Percentiles rank a stretch among this genome's conserved stretches.
phyloP scores from a whole-genome alignment of 1,140 invertebrate genomes.

The Berghia stephanieae region DNA sequence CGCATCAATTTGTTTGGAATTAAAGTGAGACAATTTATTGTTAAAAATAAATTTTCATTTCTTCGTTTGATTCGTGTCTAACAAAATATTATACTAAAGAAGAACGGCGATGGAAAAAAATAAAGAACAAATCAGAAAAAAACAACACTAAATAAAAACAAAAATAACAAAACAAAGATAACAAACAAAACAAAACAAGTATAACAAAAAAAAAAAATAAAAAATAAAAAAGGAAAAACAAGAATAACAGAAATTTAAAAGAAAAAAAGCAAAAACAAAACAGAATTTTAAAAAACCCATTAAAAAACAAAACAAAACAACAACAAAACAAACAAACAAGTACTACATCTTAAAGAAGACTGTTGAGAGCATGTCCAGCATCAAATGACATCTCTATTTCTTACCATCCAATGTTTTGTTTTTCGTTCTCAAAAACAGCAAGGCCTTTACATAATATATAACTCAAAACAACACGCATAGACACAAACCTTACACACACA shows the following conservation, averaged over 20 bases:
- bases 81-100: too few relatives aligned
- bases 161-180: neutral
- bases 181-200: neutral
- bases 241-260: constrained; percentile 4
- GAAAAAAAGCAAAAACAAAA: neutral
- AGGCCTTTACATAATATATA: neutral
- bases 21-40: constrained; percentile 3
- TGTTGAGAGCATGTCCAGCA: neutral
- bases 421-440: neutral
- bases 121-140: neutral
- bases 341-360: neutral
- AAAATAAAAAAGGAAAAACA: neutral
- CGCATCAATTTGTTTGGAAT: neutral
- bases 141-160: neutral
- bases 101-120: neutral
- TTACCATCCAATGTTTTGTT: neutral
- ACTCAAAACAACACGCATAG: neutral
- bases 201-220: neutral
- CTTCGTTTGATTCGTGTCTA: too few relatives aligned
- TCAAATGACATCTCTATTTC: neutral
- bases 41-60: too few relatives aligned
- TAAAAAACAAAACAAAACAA: constrained; percentile 16
- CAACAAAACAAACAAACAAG: neutral
- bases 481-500: neutral
- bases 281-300: neutral